Evolutionary conservation across 2,888 invertebrate genomes (phyloP), one percentile per base, ranked within the genome.

Genomic region (Pollenia angustigena): DNA sequence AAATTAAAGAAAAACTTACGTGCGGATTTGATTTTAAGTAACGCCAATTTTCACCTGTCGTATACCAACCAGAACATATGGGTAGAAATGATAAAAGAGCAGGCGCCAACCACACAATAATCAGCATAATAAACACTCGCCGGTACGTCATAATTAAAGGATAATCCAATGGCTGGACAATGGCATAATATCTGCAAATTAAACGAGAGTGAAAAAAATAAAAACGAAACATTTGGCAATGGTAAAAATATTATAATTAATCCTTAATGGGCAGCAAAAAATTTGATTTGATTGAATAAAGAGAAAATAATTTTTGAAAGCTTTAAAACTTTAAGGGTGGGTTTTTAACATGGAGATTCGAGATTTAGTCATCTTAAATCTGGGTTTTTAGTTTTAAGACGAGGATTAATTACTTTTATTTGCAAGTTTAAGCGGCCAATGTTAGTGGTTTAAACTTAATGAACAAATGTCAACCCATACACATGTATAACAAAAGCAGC

Each of bases 61-160:
- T 98, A 93, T 99, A 99, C 97, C 98, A 97, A 40, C 97, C 98
- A 93, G 98, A 96, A 92, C 98, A 98, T 87, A 99, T 98, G 6
- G 99, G 99, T 23, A 98, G 95, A 93, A 98, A 98, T 1, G 98
- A 98, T 76, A 99, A 96, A 81, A 98, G 93, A 0, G 97, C 97
- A 0, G 98, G 98, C 79, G 97, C 97, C 89, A 97, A 95, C 99
- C 99, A 99, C 0, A 98, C 98, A 8, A 97, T 95, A 16, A 96
- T 95, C 83, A 98, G 93, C 97, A 97, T 97, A 42, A 97, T 94
- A 0, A 96, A 96, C 1, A 97, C 94, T 6, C 97, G 96, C 89
- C 95, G 94, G 90, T 96, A 96, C 0, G 98, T 98, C 97, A 98
- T 98, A 80, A 97, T 97, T 56, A 97, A 95, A 12, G 98, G 97